phyloP scores from a whole-genome alignment of 2,888 invertebrate genomes.

The Bombyx huttoni region DNA sequence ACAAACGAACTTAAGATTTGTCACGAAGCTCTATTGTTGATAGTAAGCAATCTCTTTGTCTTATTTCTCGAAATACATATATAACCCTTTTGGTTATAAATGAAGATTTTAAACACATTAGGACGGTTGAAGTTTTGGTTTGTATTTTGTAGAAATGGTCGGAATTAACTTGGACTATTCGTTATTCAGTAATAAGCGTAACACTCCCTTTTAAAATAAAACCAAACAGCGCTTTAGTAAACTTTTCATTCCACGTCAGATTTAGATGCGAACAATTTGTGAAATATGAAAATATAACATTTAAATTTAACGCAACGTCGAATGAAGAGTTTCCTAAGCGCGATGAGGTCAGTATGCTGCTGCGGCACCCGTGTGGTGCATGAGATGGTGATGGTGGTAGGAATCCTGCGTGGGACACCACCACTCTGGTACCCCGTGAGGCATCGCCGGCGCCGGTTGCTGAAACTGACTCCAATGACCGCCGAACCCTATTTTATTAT shows the following conservation, averaged over 20 bases:
- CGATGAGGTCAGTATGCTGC: conserved; percentile 81
- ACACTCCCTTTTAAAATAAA: conserved; percentile 33
- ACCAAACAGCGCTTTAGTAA: conserved; percentile 49
- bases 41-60: conserved; percentile 18
- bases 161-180: conserved; percentile 34
- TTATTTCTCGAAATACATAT: conserved; percentile 7
- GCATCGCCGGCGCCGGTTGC: conserved; percentile 77
- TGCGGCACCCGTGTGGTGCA: conserved; percentile 79
- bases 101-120: conserved; percentile 17
- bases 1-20: conserved; percentile 22
- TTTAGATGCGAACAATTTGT: neutral
- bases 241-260: conserved; percentile 60
- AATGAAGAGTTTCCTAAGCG: conserved; percentile 71
- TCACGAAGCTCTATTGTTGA: conserved; percentile 21
- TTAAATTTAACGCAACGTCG: conserved; percentile 19
- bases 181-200: conserved; percentile 56
- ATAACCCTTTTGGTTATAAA: neutral
- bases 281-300: neutral
- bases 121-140: conserved; percentile 43
- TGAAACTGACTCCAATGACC: conserved; percentile 81
- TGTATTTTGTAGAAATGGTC: conserved; percentile 34
- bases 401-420: conserved; percentile 68
- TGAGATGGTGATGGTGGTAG: conserved; percentile 72
- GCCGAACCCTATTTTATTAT: conserved; percentile 73
- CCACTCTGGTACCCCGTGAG: conserved; percentile 67